A percentile compares a stretch with the other conserved stretches of the same genome.
These are phyloP conservation scores for Balaenoptera acutorostrata DNA, from an alignment of 2,113 vertebrate genomes.

Conservation along the genomic window DNA sequence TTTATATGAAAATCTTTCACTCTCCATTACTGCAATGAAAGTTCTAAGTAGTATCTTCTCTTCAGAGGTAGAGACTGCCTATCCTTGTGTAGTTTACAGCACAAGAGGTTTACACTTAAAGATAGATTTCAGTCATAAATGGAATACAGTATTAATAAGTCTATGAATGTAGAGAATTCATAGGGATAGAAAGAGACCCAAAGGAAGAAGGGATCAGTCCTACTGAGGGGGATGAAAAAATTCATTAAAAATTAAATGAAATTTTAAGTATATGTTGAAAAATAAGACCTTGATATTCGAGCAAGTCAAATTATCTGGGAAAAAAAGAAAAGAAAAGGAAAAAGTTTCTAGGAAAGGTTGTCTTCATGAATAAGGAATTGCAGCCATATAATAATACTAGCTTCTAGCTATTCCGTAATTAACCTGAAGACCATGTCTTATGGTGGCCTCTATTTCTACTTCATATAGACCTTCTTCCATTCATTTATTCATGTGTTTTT, in stretches of 20 bases:
- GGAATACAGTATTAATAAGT: neutral
- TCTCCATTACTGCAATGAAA: neutral
- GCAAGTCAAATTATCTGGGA: neutral
- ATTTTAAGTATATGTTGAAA: neutral
- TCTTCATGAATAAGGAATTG: neutral
- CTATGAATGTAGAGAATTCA: neutral
- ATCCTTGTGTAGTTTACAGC: neutral
- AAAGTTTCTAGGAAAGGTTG: neutral
- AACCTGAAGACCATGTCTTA: neutral
- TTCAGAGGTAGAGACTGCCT: conserved; percentile 29
- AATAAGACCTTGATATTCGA: neutral
- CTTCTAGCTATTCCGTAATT: neutral
- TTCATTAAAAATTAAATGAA: neutral
- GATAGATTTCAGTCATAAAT: neutral
- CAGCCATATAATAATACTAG: neutral
- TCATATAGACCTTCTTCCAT: too few relatives aligned
- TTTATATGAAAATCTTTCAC: neutral
- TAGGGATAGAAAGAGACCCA: neutral
- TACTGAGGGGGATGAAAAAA: neutral
- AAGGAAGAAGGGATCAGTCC: neutral
- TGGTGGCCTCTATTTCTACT: neutral
- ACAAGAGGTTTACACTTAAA: neutral
- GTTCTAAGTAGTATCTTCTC: neutral
- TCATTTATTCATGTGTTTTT: neutral
- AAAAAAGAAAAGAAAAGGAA: neutral